Conservation (phyloP, 2,888 invertebrate species). For the Leptopilina drosophilae region DNA sequence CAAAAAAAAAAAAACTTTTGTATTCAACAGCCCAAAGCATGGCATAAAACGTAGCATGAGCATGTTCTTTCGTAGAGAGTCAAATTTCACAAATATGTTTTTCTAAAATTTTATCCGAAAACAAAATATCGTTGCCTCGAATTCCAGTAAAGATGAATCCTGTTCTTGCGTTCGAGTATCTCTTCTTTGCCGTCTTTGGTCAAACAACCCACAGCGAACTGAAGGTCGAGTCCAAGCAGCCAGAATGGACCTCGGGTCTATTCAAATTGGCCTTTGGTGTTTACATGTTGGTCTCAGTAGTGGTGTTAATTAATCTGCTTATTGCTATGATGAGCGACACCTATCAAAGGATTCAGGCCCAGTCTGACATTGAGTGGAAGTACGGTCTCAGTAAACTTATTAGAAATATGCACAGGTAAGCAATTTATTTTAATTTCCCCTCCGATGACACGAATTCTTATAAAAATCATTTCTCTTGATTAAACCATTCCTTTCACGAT, state of each 20-base stretch:
- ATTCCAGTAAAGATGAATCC: conserved; percentile 89
- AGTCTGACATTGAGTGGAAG: conserved; percentile 89
- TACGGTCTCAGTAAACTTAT: conserved; percentile 87
- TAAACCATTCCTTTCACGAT: too few species aligned
- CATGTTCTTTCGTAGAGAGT: conserved; percentile 70
- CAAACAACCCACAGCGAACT: conserved; percentile 92
- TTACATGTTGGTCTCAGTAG: conserved; percentile 98
- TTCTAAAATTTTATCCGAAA: conserved; percentile 44
- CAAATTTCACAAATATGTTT: conserved; percentile 49
- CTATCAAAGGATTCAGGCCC: conserved; percentile 98
- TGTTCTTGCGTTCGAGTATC: conserved; percentile 95
- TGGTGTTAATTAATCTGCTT: conserved; percentile 98
- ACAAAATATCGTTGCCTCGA: conserved; percentile 65
- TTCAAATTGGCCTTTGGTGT: conserved; percentile 96
- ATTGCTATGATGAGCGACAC: conserved; percentile 99
- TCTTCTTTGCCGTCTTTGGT: conserved; percentile 99
- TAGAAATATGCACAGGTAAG: conserved; percentile 84
- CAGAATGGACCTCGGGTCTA: conserved; percentile 90
- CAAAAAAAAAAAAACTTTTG: neutral
- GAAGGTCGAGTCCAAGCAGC: conserved; percentile 86
- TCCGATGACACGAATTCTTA: too few species aligned
- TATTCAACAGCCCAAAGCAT: conserved; percentile 67
- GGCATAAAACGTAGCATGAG: conserved; percentile 72
- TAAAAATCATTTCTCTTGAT: neutral
- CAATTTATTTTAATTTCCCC: neutral